Evolutionary conservation across 2,113 vertebrate species (phyloP).

Genomic region (Pelobates fuscus): DNA sequence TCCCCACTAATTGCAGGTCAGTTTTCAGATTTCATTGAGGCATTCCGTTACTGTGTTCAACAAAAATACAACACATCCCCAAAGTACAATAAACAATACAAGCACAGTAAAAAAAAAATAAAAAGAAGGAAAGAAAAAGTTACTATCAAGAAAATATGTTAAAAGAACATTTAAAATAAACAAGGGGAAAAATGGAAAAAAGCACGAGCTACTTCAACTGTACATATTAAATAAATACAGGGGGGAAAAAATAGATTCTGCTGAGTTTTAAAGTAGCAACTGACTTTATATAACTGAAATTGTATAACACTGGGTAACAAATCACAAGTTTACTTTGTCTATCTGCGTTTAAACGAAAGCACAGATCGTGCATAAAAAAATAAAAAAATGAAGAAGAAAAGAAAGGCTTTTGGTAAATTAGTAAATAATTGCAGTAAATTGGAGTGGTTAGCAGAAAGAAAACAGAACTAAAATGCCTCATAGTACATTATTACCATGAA

Average conservation of each 20-base stretch:
- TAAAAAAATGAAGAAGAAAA: too few species aligned
- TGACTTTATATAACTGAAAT: neutral
- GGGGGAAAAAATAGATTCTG: too few species aligned
- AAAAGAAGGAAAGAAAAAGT: conserved; percentile 5
- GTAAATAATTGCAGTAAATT: too few species aligned
- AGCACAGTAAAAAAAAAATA: neutral
- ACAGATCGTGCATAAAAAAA: too few species aligned
- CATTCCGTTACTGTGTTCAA: conserved; percentile 45
- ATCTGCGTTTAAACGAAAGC: too few species aligned
- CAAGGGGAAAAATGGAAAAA: conserved; percentile 24
- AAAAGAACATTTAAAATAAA: neutral
- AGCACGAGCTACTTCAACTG: neutral
- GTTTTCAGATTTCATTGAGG: conserved; percentile 52
- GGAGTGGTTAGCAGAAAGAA: too few species aligned
- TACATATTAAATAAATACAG: too few species aligned
- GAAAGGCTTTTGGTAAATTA: too few species aligned
- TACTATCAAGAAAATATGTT: conserved; percentile 11
- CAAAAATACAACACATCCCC: conserved; percentile 27
- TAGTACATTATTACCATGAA: too few species aligned
- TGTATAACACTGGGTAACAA: neutral
- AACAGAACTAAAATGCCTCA: too few species aligned
- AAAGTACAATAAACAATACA: conserved; percentile 46
- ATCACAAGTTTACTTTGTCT: neutral
- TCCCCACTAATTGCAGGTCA: conserved; percentile 66
- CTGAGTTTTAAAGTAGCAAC: too few species aligned